Conservation (phyloP, 2,797 vertebrate species). For the Coendou prehensilis region DNA sequence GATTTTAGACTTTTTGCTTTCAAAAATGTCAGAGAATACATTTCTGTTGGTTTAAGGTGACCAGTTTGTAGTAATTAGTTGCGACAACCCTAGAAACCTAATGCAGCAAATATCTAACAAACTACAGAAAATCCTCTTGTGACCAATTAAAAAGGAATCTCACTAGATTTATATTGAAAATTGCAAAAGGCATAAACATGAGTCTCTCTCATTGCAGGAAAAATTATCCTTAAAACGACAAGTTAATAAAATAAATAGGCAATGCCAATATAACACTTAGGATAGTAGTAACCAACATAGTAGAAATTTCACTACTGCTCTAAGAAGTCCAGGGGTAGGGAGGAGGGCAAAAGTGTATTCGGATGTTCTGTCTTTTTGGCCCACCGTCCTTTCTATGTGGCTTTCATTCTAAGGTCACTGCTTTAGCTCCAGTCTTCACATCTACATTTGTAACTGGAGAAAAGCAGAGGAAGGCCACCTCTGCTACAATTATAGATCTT, state of each 20-base stretch:
- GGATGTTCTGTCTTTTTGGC: neutral
- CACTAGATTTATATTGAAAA: neutral
- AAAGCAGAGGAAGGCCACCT: neutral
- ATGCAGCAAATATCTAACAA: neutral
- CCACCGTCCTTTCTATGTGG: accelerated
- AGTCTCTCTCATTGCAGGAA: neutral
- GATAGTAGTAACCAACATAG: neutral
- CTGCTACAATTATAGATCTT: neutral
- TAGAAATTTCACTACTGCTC: neutral
- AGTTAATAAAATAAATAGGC: constrained; percentile 16
- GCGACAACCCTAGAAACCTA: neutral
- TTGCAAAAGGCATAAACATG: neutral
- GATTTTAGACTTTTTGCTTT: neutral
- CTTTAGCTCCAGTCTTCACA: neutral
- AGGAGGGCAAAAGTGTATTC: neutral
- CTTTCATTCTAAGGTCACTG: neutral
- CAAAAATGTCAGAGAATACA: neutral
- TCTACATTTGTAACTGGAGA: neutral
- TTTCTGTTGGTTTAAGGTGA: neutral
- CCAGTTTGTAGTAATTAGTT: neutral
- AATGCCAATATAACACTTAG: neutral
- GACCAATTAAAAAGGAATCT: constrained; percentile 31
- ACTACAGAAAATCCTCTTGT: neutral
- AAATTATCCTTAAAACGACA: neutral
- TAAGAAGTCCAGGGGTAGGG: neutral